These are phyloP conservation scores for Athrips mouffetella DNA, from an alignment of 2,888 invertebrate genomes.

Conservation along the genomic window DNA sequence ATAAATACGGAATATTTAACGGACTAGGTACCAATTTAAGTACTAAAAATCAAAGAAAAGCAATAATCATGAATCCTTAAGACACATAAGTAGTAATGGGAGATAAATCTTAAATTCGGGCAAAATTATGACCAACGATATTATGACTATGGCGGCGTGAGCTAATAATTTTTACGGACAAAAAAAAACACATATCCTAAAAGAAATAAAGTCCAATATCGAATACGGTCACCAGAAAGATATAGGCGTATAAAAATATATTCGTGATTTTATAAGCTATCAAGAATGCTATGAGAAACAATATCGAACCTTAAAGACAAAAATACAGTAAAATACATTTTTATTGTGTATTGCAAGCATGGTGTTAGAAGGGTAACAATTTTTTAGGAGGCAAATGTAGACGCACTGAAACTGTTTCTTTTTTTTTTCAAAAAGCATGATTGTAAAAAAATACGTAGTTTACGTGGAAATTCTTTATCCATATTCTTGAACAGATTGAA, in stretches of 20 bases:
- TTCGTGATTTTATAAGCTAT: conserved; percentile 16
- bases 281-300: conserved; percentile 17
- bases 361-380: too few species aligned
- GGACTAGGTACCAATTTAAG: too few species aligned
- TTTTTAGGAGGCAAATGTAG: too few species aligned
- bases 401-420: too few species aligned
- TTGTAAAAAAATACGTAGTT: too few species aligned
- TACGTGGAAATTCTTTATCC: too few species aligned
- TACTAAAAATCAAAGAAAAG: not conserved
- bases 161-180: not conserved
- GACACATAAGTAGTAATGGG: conserved; percentile 16
- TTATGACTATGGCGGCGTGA: conserved; percentile 8
- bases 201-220: conserved; percentile 9
- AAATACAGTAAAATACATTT: not conserved
- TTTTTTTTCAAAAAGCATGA: too few species aligned
- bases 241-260: conserved; percentile 13
- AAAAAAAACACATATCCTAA: not conserved
- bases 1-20: too few species aligned
- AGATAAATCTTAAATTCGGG: conserved; percentile 12
- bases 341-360: too few species aligned
- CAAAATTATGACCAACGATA: conserved; percentile 19
- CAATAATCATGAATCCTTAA: conserved; percentile 4
- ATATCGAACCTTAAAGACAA: conserved; percentile 17
- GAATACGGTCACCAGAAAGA: conserved; percentile 15
- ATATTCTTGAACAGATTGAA: too few species aligned